Percentiles rank a stretch among this genome's conserved stretches.
Conservation (phyloP, 1,140 invertebrate species). For the Drosophila cardini region DNA sequence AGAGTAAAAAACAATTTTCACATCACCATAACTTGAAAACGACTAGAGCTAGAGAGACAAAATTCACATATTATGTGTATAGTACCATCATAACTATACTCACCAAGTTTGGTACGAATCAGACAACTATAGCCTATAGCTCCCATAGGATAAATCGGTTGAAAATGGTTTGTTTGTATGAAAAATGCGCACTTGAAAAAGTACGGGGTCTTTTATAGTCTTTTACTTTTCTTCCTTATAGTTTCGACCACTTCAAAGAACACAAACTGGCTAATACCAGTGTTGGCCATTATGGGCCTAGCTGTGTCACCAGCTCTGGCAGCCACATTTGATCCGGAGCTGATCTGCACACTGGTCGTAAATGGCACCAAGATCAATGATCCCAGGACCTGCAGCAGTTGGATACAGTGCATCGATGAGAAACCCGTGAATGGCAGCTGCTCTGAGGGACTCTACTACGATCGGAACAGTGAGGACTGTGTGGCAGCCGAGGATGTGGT, state of each 20-base stretch:
- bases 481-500: slow-evolving; percentile 43
- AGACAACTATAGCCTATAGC: too few relatives aligned
- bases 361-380: slow-evolving; percentile 72
- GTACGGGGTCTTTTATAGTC: too few relatives aligned
- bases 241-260: neutral
- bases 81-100: too few relatives aligned
- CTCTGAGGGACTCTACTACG: slow-evolving; percentile 55
- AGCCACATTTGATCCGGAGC: slow-evolving; percentile 58
- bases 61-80: too few relatives aligned
- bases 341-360: slow-evolving; percentile 56
- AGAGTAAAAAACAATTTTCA: too few relatives aligned
- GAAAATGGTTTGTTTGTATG: too few relatives aligned
- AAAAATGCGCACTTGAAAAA: too few relatives aligned
- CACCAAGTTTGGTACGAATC: too few relatives aligned
- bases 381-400: slow-evolving; percentile 66
- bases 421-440: slow-evolving; percentile 56
- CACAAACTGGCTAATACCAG: neutral
- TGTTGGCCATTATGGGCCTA: slow-evolving; percentile 5
- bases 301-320: neutral
- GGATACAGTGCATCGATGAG: slow-evolving; percentile 67
- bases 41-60: too few relatives aligned
- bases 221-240: slow-evolving; percentile 8
- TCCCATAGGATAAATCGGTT: too few relatives aligned
- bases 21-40: too few relatives aligned
- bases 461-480: slow-evolving; percentile 58